Conservation (phyloP, 2,888 invertebrate species). For the Sminthurides aquaticus region DNA sequence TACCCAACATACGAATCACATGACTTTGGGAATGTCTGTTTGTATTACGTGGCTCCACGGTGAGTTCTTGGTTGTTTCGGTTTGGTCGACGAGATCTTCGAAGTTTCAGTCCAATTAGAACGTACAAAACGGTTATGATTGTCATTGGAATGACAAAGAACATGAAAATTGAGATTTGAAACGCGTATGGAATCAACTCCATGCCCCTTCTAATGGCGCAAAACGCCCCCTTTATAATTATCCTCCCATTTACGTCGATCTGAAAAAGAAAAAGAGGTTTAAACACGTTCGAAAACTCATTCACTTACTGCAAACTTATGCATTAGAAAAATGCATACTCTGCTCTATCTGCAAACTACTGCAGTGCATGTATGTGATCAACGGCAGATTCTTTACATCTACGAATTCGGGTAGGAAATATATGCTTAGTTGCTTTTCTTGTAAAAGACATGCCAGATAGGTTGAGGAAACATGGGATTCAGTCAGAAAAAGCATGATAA, state of each 20-base stretch:
- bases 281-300: neutral
- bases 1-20: conserved; percentile 43
- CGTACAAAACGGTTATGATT: conserved; percentile 72
- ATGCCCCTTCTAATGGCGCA: conserved; percentile 33
- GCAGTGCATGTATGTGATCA: neutral
- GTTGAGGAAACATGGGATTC: too few relatives aligned
- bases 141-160: conserved; percentile 84
- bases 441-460: too few relatives aligned
- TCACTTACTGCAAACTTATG: neutral
- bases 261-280: conserved; percentile 15
- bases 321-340: neutral
- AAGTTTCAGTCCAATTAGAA: conserved; percentile 65
- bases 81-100: conserved; percentile 52
- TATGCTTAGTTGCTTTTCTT: too few relatives aligned
- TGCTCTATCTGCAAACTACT: neutral
- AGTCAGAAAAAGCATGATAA: too few relatives aligned
- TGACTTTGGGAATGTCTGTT: conserved; percentile 41
- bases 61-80: conserved; percentile 34
- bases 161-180: conserved; percentile 54
- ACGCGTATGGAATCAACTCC: conserved; percentile 39
- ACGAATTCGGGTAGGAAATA: too few relatives aligned
- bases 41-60: conserved; percentile 35
- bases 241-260: conserved; percentile 9
- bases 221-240: conserved; percentile 38
- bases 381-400: neutral